These are phyloP conservation scores for Hylaea fasciaria DNA, from an alignment of 2,888 invertebrate genomes.

Conservation along the genomic window DNA sequence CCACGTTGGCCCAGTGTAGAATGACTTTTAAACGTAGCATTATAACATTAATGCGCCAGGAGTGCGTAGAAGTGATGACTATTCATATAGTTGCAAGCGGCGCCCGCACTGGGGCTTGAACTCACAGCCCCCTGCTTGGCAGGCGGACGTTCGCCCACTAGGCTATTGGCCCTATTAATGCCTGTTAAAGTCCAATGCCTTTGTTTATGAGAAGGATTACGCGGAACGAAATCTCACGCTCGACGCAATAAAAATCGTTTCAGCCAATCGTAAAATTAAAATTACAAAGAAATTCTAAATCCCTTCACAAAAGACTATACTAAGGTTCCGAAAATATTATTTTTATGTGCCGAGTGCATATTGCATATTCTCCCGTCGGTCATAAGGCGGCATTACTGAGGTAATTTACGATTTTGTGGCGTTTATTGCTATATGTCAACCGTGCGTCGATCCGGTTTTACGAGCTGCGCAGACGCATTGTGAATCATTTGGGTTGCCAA, in stretches of 20 bases:
- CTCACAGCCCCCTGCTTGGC: too few relatives aligned
- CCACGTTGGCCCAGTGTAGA: too few relatives aligned
- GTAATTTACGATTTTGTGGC: constrained; percentile 75
- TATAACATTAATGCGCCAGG: too few relatives aligned
- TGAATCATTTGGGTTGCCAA: constrained; percentile 58
- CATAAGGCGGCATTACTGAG: constrained; percentile 62
- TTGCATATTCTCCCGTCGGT: constrained; percentile 72
- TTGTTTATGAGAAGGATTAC: constrained; percentile 39
- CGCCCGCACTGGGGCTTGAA: too few relatives aligned
- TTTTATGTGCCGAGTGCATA: constrained; percentile 65
- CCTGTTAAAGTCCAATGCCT: constrained; percentile 11
- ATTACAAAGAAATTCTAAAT: constrained; percentile 55
- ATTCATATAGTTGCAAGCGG: too few relatives aligned
- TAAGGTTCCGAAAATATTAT: constrained; percentile 65
- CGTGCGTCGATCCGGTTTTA: constrained; percentile 67
- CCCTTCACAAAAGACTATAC: constrained; percentile 43
- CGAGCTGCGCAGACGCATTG: constrained; percentile 55
- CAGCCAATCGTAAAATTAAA: constrained; percentile 45
- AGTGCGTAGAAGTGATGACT: too few relatives aligned
- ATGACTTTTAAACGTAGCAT: too few relatives aligned
- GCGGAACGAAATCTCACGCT: constrained; percentile 42
- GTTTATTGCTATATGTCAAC: constrained; percentile 77
- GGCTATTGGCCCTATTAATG: too few relatives aligned
- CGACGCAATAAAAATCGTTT: constrained; percentile 53
- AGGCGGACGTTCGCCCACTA: too few relatives aligned